Evolutionary conservation across 2,113 vertebrate genomes (phyloP), one percentile per base, ranked within the genome.

Genomic region (Phrynosoma blainvillii): DNA sequence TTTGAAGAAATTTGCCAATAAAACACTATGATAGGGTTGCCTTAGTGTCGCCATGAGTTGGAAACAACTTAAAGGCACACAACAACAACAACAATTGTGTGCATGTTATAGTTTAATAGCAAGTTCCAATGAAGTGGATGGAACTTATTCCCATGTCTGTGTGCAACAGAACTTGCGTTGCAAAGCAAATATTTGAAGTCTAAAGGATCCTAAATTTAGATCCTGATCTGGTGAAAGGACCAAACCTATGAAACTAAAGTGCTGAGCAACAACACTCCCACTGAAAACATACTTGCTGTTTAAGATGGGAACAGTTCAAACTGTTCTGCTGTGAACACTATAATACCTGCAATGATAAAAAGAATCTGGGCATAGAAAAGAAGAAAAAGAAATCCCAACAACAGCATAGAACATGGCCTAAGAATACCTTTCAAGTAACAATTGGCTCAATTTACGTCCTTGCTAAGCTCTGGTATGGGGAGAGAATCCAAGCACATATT

Each of bases 371-470:
- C 18, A 92, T 1, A 25, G 56, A 5, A 42, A 36, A 65, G 36
- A 82, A 52, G 90, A 86, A n/a, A 59, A 11, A 59, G 59, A 18
- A 18, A 12, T 6, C 47, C 47, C 47, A 62, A 13, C 27, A 5
- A 88, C 86, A 18, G 2, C 52, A 27, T 36, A 84, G 77, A 71
- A 62, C 47, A 92, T 40, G 47, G 40, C 1, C 68, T 21, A 87
- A 2, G 79, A 85, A 83, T 59, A 76, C 80, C 85, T 71, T 68
- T 21, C 12, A 14, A 16, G 4, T 85, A 92, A 89, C 18, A 91
- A 90, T 88, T 11, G 11, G 82, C 7, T 30, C 1, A 85, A 40
- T 25, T 21, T 6, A 78, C 21, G 1, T 1, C n/a, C 79, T 87
- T 36, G 82, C 76, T 47, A 85, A 77, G 32, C 84, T 81, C 4